These are phyloP conservation scores for Hipparchia sbordonii DNA, from an alignment of 2,888 invertebrate species.

Conservation along the genomic window DNA sequence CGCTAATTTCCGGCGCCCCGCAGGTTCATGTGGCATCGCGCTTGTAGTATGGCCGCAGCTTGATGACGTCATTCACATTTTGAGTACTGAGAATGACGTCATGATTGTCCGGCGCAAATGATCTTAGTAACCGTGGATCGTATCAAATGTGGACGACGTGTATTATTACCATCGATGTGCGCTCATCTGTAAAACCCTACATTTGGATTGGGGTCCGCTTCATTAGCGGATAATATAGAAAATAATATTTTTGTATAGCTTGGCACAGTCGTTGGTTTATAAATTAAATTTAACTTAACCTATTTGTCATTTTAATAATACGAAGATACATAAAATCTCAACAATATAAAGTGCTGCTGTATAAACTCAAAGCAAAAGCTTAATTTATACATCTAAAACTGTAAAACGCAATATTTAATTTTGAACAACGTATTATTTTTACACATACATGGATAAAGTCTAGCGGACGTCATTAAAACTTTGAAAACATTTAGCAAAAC, in stretches of 20 bases:
- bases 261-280: constrained; percentile 27
- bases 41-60: too few species aligned
- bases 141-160: too few species aligned
- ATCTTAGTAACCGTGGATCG: too few species aligned
- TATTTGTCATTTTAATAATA: constrained; percentile 38
- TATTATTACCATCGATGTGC: too few species aligned
- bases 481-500: background rate
- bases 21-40: too few species aligned
- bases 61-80: too few species aligned
- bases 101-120: too few species aligned
- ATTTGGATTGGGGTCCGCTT: constrained; percentile 1
- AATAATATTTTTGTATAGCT: constrained; percentile 19
- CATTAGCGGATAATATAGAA: constrained; percentile 1
- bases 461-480: background rate
- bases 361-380: constrained; percentile 12
- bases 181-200: background rate
- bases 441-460: background rate
- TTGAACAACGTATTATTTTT: background rate
- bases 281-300: constrained; percentile 25
- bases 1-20: too few species aligned
- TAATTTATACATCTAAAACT: background rate
- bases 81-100: too few species aligned
- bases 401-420: background rate
- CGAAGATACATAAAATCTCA: constrained; percentile 15
- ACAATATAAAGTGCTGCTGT: constrained; percentile 10